Conservation (phyloP, 2,797 vertebrate genomes). For the Myripristis jacobus region DNA sequence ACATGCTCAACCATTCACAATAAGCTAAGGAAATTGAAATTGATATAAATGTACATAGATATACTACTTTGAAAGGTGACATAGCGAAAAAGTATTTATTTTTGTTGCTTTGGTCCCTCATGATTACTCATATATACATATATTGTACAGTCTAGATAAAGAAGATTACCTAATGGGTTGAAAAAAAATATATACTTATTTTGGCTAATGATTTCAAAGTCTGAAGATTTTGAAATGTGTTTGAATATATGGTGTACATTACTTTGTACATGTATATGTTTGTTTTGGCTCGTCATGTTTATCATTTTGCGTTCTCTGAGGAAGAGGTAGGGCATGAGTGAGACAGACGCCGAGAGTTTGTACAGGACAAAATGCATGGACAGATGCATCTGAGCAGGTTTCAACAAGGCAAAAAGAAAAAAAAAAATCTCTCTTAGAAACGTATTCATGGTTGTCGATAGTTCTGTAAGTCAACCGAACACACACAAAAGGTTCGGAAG, state of each 20-base stretch:
- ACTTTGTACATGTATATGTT: conserved; percentile 81
- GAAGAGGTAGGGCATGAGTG: conserved; percentile 64
- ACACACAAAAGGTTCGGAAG: conserved; percentile 27
- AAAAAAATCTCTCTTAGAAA: conserved; percentile 28
- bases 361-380: conserved; percentile 61
- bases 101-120: conserved; percentile 90
- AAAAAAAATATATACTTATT: conserved; percentile 79
- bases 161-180: conserved; percentile 78
- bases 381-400: conserved; percentile 40
- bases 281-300: conserved; percentile 73
- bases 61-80: conserved; percentile 87
- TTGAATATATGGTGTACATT: conserved; percentile 86
- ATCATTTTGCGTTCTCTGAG: conserved; percentile 53
- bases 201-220: conserved; percentile 86
- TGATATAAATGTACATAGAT: conserved; percentile 88
- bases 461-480: conserved; percentile 1
- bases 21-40: conserved; percentile 85
- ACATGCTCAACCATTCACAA: conserved; percentile 79
- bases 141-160: conserved; percentile 85
- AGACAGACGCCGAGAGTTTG: conserved; percentile 48
- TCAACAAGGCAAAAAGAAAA: background rate
- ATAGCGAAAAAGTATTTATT: conserved; percentile 96
- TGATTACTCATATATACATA: conserved; percentile 84
- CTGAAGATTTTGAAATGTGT: conserved; percentile 79
- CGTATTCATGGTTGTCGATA: conserved; percentile 3